These are phyloP conservation scores for Hippocampus comes DNA, from an alignment of 2,113 vertebrate species.

Conservation along the genomic window DNA sequence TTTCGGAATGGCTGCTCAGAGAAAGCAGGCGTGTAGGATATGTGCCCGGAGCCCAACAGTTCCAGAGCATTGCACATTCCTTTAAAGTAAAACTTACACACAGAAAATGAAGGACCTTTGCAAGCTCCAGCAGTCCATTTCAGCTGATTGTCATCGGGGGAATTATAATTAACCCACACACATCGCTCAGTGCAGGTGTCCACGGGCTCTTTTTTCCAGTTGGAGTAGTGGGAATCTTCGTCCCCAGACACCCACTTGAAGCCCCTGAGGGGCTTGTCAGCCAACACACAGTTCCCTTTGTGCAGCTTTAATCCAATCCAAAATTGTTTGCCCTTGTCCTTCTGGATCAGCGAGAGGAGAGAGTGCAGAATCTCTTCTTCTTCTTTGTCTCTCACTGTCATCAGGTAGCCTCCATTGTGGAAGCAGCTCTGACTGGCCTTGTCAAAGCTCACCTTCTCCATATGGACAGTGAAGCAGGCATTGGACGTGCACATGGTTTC, in stretches of 20 bases:
- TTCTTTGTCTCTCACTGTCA: conserved; percentile 52
- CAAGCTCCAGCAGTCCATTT: conserved; percentile 61
- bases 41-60: conserved; percentile 39
- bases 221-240: conserved; percentile 57
- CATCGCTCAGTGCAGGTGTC: conserved; percentile 69
- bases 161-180: conserved; percentile 38
- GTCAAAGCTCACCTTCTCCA: conserved; percentile 37
- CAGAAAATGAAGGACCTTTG: conserved; percentile 35
- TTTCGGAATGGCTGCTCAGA: conserved; percentile 27
- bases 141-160: conserved; percentile 20
- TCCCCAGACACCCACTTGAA: conserved; percentile 67
- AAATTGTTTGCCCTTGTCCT: conserved; percentile 12
- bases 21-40: conserved; percentile 63
- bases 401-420: conserved; percentile 66
- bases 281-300: conserved; percentile 38
- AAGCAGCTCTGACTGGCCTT: conserved; percentile 42
- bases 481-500: conserved; percentile 53
- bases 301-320: conserved; percentile 70
- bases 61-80: conserved; percentile 70
- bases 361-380: conserved; percentile 56
- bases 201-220: conserved; percentile 64
- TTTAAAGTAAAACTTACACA: conserved; percentile 67
- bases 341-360: conserved; percentile 40
- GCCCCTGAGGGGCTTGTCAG: conserved; percentile 46
- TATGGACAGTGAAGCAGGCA: conserved; percentile 65